Evolutionary conservation across 2,888 invertebrate genomes (phyloP).

Genomic region (Podotricha telesiphe): DNA sequence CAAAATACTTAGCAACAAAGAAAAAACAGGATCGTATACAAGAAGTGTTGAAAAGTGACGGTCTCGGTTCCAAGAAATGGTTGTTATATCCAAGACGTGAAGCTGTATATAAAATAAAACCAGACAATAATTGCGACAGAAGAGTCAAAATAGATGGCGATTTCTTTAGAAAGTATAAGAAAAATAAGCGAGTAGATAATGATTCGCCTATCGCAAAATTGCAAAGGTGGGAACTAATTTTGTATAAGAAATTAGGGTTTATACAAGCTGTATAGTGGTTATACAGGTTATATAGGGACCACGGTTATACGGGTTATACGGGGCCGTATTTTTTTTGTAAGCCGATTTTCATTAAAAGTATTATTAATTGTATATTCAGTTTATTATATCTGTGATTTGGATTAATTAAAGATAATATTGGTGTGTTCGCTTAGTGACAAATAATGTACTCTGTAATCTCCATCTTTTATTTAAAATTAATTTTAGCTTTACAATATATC

Average conservation of each 20-base stretch:
- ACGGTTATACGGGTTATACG: not conserved
- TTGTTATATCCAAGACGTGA: constrained; percentile 66
- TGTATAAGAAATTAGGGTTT: constrained; percentile 78
- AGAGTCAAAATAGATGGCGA: constrained; percentile 71
- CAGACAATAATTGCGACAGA: constrained; percentile 62
- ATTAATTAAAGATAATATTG: too few relatives aligned
- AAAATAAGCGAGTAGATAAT: constrained; percentile 62
- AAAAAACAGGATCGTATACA: constrained; percentile 71
- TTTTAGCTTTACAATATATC: too few relatives aligned
- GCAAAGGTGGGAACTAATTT: constrained; percentile 73
- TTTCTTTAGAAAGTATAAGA: constrained; percentile 73
- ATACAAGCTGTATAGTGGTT: constrained; percentile 64
- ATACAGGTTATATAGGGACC: constrained; percentile 28
- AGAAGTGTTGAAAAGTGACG: constrained; percentile 71
- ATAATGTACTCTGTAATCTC: too few relatives aligned
- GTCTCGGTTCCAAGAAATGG: constrained; percentile 74
- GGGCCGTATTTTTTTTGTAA: not conserved
- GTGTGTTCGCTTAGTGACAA: too few relatives aligned
- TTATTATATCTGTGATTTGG: not conserved
- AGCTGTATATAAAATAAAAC: constrained; percentile 41
- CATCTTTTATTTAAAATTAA: too few relatives aligned
- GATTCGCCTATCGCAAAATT: constrained; percentile 73
- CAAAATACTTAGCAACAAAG: constrained; percentile 70
- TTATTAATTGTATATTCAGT: not conserved
- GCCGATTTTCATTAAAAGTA: not conserved